phyloP scores from a whole-genome alignment of 2,113 vertebrate species.

The Heterotis niloticus region DNA sequence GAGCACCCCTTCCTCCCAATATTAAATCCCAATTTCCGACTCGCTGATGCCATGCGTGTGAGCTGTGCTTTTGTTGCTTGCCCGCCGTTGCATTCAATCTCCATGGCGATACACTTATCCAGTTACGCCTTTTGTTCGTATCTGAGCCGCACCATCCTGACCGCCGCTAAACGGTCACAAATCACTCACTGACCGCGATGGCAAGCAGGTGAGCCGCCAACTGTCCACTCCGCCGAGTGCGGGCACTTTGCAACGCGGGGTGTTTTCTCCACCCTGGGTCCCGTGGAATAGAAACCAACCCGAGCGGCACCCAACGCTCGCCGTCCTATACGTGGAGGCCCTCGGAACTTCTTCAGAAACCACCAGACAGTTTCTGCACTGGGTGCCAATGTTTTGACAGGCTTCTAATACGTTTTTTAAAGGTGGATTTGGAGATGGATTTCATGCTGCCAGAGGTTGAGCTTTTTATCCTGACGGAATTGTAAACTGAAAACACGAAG shows the following conservation, averaged over 20 bases:
- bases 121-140: slow-evolving; percentile 72
- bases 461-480: not conserved
- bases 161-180: slow-evolving; percentile 65
- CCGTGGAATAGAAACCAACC: not conserved
- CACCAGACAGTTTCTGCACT: not conserved
- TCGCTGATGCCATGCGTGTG: slow-evolving; percentile 70
- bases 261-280: not conserved
- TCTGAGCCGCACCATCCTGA: slow-evolving; percentile 71
- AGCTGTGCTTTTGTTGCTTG: slow-evolving; percentile 61
- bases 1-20: not conserved
- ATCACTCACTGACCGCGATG: not conserved
- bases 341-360: not conserved
- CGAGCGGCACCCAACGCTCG: not conserved
- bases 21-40: slow-evolving; percentile 17
- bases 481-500: not conserved
- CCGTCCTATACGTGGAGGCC: no score
- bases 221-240: not conserved
- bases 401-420: not conserved
- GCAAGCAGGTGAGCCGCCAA: not conserved
- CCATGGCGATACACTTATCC: slow-evolving; percentile 60
- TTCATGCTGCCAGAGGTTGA: not conserved
- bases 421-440: not conserved
- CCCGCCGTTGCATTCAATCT: slow-evolving; percentile 73
- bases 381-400: not conserved
- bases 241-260: not conserved